phyloP scores from a whole-genome alignment of 2,888 invertebrate genomes.

The Petrophora chlorosata region DNA sequence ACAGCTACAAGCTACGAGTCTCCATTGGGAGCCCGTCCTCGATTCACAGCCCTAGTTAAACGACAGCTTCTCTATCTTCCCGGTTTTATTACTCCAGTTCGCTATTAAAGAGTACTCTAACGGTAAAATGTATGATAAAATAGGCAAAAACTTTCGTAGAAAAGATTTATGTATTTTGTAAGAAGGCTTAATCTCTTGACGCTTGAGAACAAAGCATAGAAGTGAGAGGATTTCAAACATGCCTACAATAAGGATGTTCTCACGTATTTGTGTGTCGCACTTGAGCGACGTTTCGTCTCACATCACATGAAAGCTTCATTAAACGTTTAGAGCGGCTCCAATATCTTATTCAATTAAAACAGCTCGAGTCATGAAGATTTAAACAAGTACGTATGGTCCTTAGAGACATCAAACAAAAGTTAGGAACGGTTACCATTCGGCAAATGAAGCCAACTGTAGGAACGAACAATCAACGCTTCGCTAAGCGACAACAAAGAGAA shows the following conservation, averaged over 20 bases:
- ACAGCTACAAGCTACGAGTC: constrained; percentile 6
- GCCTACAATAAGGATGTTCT: too few relatives aligned
- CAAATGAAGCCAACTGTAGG: background rate
- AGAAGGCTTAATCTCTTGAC: constrained; percentile 8
- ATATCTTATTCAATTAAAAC: too few relatives aligned
- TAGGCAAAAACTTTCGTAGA: constrained; percentile 5
- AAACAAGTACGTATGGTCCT: too few relatives aligned
- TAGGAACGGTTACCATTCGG: background rate
- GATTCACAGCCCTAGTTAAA: constrained; percentile 40
- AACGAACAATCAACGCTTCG: constrained; percentile 18
- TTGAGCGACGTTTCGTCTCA: too few relatives aligned
- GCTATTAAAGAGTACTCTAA: constrained; percentile 35
- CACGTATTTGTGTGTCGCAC: too few relatives aligned
- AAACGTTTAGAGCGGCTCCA: too few relatives aligned
- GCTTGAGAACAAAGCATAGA: too few relatives aligned
- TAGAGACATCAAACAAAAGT: background rate
- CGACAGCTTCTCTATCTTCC: constrained; percentile 33
- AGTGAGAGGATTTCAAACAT: too few relatives aligned
- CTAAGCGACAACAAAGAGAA: constrained; percentile 15
- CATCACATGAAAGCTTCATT: too few relatives aligned
- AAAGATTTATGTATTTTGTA: constrained; percentile 11
- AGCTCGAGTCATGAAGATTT: too few relatives aligned
- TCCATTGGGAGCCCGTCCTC: constrained; percentile 26
- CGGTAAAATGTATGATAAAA: constrained; percentile 14
- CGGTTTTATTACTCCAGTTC: constrained; percentile 37